Base-by-base conservation (phyloP, 2,113 vertebrate species). In the Thamnaconus septentrionalis region DNA sequence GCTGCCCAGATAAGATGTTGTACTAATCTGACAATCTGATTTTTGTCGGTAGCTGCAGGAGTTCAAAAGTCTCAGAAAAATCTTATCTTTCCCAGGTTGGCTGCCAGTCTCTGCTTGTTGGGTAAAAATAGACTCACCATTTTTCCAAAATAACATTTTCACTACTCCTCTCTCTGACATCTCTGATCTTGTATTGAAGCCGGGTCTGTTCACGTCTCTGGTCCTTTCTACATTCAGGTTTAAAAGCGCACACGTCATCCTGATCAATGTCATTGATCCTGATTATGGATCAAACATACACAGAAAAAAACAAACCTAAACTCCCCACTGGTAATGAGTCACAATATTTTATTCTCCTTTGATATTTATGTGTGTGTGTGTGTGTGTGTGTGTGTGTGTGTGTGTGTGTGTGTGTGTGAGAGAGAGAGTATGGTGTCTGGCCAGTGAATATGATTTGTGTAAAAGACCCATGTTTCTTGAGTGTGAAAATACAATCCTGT, bases 281-380 rank as follows among this genome's bases (percentile, higher is more conserved):
- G 41, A 66, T 59, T 52, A 70, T 67, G 56, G 56, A 50, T 69
- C 66, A 61, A 52, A 62, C 67, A 46, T 60, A 59, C 68, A 54
- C 47, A 81, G 76, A 61, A 70, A 43, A 9, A 3, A 45, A 7
- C 39, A 54, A 5, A 55, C n/a, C 57, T 44, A 47, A 91, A 90
- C 89, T 81, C 79, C 88, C 8, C 10, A 58, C 72, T 79, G 72
- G 75, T 82, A 66, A 71, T 1, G 76, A 89, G 85, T 92, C 90
- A 88, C 83, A 31, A 31, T 31, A 31, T 31, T 31, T 31, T 31
- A 86, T 90, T 80, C 79, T 76, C 9, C 76, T 61, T 75, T 45
- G 61, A n/a, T 49, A n/a, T 53, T n/a, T 59, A 0, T 61, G 44
- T 39, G 8, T 18, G 56, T 54, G 55, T n/a, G n/a, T n/a, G n/a